Conservation (phyloP, 2,888 invertebrate species). For the Hirtodrosophila cameraria region DNA sequence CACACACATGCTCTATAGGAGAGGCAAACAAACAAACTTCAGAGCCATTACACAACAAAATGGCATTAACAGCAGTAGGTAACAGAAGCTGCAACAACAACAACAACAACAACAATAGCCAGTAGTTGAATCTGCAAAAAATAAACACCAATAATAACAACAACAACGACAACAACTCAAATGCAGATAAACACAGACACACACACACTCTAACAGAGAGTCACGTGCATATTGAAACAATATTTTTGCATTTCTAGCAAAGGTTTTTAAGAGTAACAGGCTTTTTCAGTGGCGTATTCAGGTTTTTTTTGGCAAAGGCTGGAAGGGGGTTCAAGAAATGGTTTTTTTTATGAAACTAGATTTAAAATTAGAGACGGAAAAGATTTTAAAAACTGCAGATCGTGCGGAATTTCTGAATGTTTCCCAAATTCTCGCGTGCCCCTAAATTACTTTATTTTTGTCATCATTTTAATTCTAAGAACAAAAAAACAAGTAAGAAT, state of each 20-base stretch:
- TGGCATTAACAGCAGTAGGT: slow-evolving; percentile 44
- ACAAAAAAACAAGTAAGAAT: too few species aligned
- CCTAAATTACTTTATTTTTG: too few species aligned
- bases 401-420: too few species aligned
- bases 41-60: slow-evolving; percentile 66
- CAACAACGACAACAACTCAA: slow-evolving; percentile 34
- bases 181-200: slow-evolving; percentile 22
- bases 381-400: too few species aligned
- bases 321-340: too few species aligned
- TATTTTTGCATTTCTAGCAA: slow-evolving; percentile 54
- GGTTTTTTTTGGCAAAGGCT: too few species aligned
- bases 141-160: slow-evolving; percentile 12
- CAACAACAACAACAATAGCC: slow-evolving; percentile 4
- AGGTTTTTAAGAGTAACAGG: slow-evolving; percentile 4
- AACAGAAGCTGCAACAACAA: slow-evolving; percentile 17
- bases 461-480: too few species aligned
- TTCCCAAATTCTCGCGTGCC: too few species aligned
- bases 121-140: slow-evolving; percentile 17
- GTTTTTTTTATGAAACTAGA: too few species aligned
- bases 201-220: slow-evolving; percentile 5
- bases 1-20: not conserved
- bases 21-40: slow-evolving; percentile 44
- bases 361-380: too few species aligned
- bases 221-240: slow-evolving; percentile 41
- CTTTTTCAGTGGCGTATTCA: too few species aligned